A percentile compares a stretch with the other conserved stretches of the same genome.
These are phyloP conservation scores for Pollenia griseotomentosa DNA, from an alignment of 2,888 invertebrate species.

Conservation along the genomic window DNA sequence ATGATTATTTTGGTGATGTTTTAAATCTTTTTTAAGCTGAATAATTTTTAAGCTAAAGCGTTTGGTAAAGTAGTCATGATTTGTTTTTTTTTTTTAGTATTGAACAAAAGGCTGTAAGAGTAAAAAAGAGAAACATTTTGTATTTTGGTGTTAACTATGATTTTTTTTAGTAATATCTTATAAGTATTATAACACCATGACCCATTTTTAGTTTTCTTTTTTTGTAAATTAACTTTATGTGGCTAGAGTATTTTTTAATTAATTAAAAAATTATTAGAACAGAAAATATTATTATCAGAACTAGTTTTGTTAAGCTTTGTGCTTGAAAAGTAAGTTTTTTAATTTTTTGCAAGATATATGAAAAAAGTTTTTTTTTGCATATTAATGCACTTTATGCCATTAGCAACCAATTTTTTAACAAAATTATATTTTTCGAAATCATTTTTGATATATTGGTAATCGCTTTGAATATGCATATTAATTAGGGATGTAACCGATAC, in stretches of 20 bases:
- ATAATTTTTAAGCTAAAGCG: slow-evolving; percentile 53
- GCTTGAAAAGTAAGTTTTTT: too few relatives aligned
- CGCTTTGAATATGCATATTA: too few relatives aligned
- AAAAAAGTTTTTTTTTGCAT: too few relatives aligned
- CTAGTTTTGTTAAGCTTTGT: too few relatives aligned
- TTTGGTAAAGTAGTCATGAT: slow-evolving; percentile 33
- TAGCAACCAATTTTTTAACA: too few relatives aligned
- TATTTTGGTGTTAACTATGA: slow-evolving; percentile 27
- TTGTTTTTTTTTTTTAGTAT: slow-evolving; percentile 45
- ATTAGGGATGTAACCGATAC: too few relatives aligned
- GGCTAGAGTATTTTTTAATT: neutral
- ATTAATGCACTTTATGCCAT: too few relatives aligned
- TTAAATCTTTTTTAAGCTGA: slow-evolving; percentile 50
- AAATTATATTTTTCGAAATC: too few relatives aligned
- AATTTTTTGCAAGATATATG: too few relatives aligned
- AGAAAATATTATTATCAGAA: slow-evolving; percentile 40
- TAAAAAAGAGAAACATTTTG: slow-evolving; percentile 45
- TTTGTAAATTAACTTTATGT: slow-evolving; percentile 34
- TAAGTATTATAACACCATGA: slow-evolving; percentile 52
- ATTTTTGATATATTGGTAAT: too few relatives aligned
- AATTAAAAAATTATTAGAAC: slow-evolving; percentile 52
- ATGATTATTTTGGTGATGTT: slow-evolving; percentile 37
- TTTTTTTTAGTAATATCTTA: slow-evolving; percentile 34
- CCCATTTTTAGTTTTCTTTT: slow-evolving; percentile 31
- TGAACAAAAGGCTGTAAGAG: slow-evolving; percentile 54